Conservation (phyloP, 2,888 invertebrate genomes). For the Drosophila sordidula region DNA sequence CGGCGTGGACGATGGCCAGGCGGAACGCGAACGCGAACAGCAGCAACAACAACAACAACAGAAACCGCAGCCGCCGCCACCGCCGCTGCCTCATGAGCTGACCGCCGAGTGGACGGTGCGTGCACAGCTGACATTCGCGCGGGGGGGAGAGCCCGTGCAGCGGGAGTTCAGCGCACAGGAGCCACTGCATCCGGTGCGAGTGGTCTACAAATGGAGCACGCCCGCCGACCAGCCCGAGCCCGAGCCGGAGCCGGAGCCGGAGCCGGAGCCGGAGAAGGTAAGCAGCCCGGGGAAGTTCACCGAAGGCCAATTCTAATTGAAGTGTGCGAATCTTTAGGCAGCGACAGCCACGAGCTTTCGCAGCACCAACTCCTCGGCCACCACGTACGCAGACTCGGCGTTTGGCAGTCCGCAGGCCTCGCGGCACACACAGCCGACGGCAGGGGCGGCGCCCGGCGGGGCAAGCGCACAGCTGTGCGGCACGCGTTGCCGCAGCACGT, state of each 20-base stretch:
- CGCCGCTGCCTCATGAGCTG: constrained; percentile 81
- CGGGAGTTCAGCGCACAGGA: constrained; percentile 75
- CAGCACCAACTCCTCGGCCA: constrained; percentile 81
- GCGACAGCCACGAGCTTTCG: constrained; percentile 80
- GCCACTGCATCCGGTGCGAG: constrained; percentile 84
- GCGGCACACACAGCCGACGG: constrained; percentile 31
- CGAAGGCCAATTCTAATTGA: too few relatives aligned
- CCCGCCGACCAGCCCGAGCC: constrained; percentile 80
- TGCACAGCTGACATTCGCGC: constrained; percentile 88
- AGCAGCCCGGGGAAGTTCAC: constrained; percentile 1
- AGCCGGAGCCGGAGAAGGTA: constrained; percentile 64
- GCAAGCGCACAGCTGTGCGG: constrained; percentile 73
- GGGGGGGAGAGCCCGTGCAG: constrained; percentile 84
- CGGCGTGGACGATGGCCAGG: neutral
- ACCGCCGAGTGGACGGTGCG: constrained; percentile 89
- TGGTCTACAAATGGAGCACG: constrained; percentile 86
- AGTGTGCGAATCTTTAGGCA: constrained; percentile 7
- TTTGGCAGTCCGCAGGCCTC: constrained; percentile 86
- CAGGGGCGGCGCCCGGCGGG: constrained; percentile 23
- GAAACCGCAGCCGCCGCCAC: neutral
- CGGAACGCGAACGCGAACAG: too few relatives aligned
- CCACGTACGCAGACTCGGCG: constrained; percentile 84
- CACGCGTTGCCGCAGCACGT: constrained; percentile 88
- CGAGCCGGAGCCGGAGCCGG: constrained; percentile 32
- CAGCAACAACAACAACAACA: neutral